Conservation (phyloP, 1,140 invertebrate genomes). For the Drosophila arizonae region DNA sequence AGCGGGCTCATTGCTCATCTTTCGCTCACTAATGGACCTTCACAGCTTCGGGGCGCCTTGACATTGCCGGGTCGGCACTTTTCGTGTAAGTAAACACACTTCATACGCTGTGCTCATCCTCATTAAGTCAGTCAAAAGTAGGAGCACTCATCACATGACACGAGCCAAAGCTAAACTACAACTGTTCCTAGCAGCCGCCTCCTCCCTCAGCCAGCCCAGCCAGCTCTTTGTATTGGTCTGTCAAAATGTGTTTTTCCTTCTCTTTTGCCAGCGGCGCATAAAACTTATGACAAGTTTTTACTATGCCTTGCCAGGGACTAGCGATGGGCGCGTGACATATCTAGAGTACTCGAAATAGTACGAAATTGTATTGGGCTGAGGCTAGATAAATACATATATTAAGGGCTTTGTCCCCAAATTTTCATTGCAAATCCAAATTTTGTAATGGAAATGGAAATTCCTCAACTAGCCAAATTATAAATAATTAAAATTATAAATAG, state of each 20-base stretch:
- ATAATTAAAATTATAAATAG: no score
- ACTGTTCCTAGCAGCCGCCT: not conserved
- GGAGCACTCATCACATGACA: constrained; percentile 22
- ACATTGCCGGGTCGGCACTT: constrained; percentile 36
- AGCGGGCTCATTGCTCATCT: constrained; percentile 20
- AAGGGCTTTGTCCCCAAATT: no score
- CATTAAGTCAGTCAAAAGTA: constrained; percentile 30
- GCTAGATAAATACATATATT: no score
- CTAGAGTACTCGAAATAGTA: not conserved
- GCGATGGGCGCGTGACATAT: not conserved
- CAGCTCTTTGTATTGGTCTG: constrained; percentile 21
- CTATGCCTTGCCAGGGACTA: not conserved
- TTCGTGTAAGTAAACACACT: constrained; percentile 20
- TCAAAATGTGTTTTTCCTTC: constrained; percentile 34
- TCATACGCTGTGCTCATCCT: constrained; percentile 29
- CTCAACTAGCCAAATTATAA: no score
- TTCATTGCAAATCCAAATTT: no score
- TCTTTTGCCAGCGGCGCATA: constrained; percentile 16
- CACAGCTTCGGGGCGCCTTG: constrained; percentile 31
- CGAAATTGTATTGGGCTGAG: no score
- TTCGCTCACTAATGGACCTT: constrained; percentile 11
- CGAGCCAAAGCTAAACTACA: constrained; percentile 32
- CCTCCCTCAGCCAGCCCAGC: not conserved
- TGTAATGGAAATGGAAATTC: no score
- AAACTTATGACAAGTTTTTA: constrained; percentile 27